Conservation (phyloP, 1,140 invertebrate genomes). For the Stenopsyche tienmushanensis region DNA sequence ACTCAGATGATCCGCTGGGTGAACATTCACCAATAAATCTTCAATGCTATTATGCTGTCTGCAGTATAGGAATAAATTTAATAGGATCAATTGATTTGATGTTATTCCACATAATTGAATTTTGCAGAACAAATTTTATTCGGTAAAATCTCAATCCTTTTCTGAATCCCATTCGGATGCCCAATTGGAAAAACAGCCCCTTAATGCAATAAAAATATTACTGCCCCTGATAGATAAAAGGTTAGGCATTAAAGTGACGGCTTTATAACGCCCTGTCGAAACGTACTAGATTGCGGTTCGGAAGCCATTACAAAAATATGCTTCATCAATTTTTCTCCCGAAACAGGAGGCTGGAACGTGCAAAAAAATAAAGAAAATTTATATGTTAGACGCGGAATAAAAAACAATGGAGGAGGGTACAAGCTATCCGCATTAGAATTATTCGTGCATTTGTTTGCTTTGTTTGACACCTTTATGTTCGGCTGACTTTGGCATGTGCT, state of each 20-base stretch:
- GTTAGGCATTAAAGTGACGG: slow-evolving; percentile 17
- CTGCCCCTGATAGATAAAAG: no score
- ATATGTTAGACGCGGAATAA: slow-evolving; percentile 13
- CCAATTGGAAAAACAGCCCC: no score
- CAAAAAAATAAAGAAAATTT: slow-evolving; percentile 26
- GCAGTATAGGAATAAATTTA: no score
- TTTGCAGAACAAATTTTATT: no score
- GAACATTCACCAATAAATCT: no score
- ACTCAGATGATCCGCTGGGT: no score
- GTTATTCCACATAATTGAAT: no score
- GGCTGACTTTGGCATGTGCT: slow-evolving; percentile 36
- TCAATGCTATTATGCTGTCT: no score
- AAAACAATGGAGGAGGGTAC: background rate
- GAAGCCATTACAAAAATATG: slow-evolving; percentile 24
- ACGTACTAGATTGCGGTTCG: slow-evolving; percentile 1
- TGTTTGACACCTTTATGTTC: slow-evolving; percentile 35
- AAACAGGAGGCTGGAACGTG: background rate
- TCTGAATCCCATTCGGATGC: no score
- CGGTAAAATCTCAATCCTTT: no score
- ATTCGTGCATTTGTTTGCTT: slow-evolving; percentile 33
- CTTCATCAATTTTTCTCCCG: background rate
- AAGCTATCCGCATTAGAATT: slow-evolving; percentile 25
- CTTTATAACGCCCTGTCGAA: slow-evolving; percentile 12
- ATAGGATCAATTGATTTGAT: no score
- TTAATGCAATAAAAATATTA: no score